These are phyloP conservation scores for Acropternis orthonyx DNA, from an alignment of 2,797 vertebrate species.

Conservation along the genomic window DNA sequence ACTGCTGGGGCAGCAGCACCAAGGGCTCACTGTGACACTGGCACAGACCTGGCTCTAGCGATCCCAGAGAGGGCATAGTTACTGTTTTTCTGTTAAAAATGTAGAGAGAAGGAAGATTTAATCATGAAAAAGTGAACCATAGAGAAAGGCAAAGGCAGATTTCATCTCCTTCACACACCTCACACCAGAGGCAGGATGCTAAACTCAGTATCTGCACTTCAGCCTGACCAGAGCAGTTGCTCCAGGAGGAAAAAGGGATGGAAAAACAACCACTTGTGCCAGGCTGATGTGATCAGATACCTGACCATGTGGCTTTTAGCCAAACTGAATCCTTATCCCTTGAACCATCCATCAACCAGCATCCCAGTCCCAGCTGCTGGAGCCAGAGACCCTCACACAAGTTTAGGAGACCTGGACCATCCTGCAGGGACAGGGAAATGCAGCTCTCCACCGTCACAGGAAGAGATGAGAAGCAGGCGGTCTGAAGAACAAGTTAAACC, in stretches of 20 bases:
- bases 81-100: background rate
- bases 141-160: background rate
- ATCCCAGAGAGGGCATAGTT: background rate
- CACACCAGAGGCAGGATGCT: background rate
- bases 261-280: background rate
- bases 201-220: background rate
- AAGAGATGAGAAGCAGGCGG: rapidly evolving
- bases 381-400: background rate
- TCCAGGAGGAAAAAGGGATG: background rate
- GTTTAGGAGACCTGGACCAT: background rate
- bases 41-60: background rate
- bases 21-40: background rate
- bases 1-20: background rate
- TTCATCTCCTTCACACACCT: background rate
- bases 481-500: background rate
- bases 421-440: background rate
- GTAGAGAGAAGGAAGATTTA: background rate
- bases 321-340: background rate
- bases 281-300: background rate
- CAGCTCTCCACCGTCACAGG: background rate
- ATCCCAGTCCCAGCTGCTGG: background rate
- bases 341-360: background rate
- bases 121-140: background rate
- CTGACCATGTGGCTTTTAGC: rapidly evolving
- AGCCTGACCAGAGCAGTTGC: background rate